Evolutionary conservation across 2,113 vertebrate species (phyloP).

Genomic region (Guaruba guarouba): DNA sequence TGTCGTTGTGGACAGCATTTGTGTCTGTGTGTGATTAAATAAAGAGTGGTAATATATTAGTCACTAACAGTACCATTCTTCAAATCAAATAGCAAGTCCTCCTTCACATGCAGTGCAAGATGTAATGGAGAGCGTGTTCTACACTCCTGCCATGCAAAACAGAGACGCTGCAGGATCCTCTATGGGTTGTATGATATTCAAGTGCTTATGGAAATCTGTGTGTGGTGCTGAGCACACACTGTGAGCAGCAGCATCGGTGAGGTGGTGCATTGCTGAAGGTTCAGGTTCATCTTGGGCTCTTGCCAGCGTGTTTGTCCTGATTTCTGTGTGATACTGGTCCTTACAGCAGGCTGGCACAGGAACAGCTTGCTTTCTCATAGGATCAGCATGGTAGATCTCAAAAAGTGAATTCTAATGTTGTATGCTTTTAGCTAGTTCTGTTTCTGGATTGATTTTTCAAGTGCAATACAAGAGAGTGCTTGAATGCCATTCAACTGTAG

Average conservation of each 20-base stretch:
- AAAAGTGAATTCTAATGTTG: background rate
- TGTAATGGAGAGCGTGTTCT: rapidly evolving
- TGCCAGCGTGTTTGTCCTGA: background rate
- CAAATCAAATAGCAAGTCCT: background rate
- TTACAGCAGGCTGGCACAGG: background rate
- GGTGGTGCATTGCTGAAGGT: background rate
- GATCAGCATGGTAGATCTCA: background rate
- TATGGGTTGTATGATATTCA: background rate
- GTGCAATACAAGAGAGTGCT: background rate
- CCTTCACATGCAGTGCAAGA: background rate
- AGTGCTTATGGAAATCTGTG: background rate
- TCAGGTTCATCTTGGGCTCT: background rate
- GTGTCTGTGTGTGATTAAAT: background rate
- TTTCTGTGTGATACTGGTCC: background rate
- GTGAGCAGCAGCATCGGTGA: background rate
- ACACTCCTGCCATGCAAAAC: background rate
- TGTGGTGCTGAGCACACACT: background rate
- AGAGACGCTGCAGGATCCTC: background rate
- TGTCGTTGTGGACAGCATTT: background rate
- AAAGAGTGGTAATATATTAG: background rate
- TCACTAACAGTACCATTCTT: background rate
- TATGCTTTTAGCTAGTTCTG: background rate
- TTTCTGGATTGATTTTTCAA: background rate
- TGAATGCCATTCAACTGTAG: background rate
- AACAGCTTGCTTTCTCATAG: background rate